These are phyloP conservation scores for Harpalus rubripes DNA, from an alignment of 2,888 invertebrate species.

Conservation along the genomic window DNA sequence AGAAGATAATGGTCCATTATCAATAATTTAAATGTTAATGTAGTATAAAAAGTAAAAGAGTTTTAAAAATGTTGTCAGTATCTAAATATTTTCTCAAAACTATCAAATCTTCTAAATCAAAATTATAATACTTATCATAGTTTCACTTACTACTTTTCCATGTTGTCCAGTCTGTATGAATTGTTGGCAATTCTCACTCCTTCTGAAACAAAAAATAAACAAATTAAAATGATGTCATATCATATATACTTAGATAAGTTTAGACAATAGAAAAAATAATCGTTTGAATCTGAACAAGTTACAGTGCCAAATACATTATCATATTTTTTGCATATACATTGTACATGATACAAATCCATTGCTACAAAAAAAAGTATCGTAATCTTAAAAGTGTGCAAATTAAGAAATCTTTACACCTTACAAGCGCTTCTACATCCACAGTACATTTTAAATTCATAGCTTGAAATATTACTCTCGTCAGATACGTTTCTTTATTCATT, in stretches of 20 bases:
- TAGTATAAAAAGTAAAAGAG: too few species aligned
- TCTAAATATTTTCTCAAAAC: too few species aligned
- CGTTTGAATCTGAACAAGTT: not conserved
- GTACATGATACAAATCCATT: not conserved
- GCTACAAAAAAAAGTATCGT: not conserved
- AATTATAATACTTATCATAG: too few species aligned
- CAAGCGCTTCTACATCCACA: not conserved
- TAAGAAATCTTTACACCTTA: conserved; percentile 20
- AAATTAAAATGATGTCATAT: too few species aligned
- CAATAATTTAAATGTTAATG: too few species aligned
- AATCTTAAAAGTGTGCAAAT: conserved; percentile 11
- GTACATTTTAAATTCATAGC: conserved; percentile 37
- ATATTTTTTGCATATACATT: not conserved
- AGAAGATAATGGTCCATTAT: too few species aligned
- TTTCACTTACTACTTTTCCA: too few species aligned
- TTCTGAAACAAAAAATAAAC: too few species aligned
- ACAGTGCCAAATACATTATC: not conserved
- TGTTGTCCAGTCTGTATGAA: too few species aligned
- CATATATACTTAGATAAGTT: not conserved
- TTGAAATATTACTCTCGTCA: conserved; percentile 16
- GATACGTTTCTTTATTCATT: conserved; percentile 23
- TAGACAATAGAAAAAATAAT: not conserved
- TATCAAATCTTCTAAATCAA: too few species aligned
- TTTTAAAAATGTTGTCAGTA: too few species aligned
- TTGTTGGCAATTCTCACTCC: too few species aligned